These are phyloP conservation scores for Oreonectes daqikongensis DNA, from an alignment of 2,797 vertebrate genomes.

Conservation along the genomic window DNA sequence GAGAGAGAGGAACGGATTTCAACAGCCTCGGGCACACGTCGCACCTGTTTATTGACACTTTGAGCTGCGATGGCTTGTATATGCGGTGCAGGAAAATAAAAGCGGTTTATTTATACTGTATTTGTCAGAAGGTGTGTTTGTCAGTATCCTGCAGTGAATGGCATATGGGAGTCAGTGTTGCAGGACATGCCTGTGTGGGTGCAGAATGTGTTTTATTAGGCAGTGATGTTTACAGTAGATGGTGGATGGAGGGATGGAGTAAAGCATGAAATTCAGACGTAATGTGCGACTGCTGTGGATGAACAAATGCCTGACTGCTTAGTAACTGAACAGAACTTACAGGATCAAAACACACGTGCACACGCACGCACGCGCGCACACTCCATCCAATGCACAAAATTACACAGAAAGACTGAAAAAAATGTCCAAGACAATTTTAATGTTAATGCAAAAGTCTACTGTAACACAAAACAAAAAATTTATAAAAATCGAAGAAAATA, in stretches of 20 bases:
- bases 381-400: conserved; percentile 8
- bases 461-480: no score
- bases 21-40: conserved; percentile 18
- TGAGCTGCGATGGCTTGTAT: conserved; percentile 20
- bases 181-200: neutral
- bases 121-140: conserved; percentile 21
- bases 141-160: neutral
- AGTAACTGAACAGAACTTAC: conserved; percentile 31
- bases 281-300: conserved; percentile 47
- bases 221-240: conserved; percentile 17
- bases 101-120: conserved; percentile 24
- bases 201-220: neutral
- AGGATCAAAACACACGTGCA: conserved; percentile 56
- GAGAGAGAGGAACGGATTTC: conserved; percentile 2
- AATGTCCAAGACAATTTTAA: no score
- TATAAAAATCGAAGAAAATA: no score
- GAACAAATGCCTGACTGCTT: conserved; percentile 44
- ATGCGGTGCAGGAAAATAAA: neutral
- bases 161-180: neutral
- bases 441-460: no score
- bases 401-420: no score
- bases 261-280: conserved; percentile 48
- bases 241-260: conserved; percentile 29
- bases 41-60: conserved; percentile 43
- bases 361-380: conserved; percentile 71